Conservation (phyloP, 2,113 vertebrate species). For the Atrichornis clamosus region DNA sequence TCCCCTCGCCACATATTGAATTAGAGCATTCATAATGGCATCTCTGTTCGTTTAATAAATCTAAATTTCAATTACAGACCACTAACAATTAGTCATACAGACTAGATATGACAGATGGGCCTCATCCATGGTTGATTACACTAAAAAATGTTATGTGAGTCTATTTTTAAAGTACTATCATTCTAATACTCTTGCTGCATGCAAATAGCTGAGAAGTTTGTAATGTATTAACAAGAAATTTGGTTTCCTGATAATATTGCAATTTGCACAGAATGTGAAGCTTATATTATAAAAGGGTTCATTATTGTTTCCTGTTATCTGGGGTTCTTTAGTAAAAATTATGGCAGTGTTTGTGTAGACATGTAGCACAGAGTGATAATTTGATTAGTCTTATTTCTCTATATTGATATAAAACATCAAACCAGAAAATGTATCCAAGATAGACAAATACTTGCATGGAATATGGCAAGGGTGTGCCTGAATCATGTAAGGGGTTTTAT, state of each 20-base stretch:
- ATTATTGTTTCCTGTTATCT: background rate
- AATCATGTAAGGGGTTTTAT: background rate
- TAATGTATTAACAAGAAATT: background rate
- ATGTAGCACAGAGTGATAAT: background rate
- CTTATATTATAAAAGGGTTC: background rate
- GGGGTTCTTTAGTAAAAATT: background rate
- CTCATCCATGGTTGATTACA: conserved; percentile 41
- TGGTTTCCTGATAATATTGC: background rate
- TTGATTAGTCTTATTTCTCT: conserved; percentile 6
- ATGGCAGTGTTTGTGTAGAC: background rate
- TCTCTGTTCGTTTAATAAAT: conserved; percentile 50
- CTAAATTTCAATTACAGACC: conserved; percentile 55
- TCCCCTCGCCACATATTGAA: background rate
- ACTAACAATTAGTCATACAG: conserved; percentile 49
- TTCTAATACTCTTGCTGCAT: conserved; percentile 9
- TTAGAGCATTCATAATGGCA: conserved; percentile 43
- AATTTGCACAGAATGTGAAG: background rate
- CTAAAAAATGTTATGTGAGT: conserved; percentile 29
- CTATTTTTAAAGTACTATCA: conserved; percentile 59
- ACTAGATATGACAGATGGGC: conserved; percentile 54
- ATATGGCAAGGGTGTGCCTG: background rate
- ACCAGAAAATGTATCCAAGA: background rate
- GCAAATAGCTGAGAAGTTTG: background rate
- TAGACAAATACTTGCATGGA: background rate
- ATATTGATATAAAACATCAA: background rate